These are phyloP conservation scores for Mola mola DNA, from an alignment of 2,113 vertebrate species.

Conservation along the genomic window DNA sequence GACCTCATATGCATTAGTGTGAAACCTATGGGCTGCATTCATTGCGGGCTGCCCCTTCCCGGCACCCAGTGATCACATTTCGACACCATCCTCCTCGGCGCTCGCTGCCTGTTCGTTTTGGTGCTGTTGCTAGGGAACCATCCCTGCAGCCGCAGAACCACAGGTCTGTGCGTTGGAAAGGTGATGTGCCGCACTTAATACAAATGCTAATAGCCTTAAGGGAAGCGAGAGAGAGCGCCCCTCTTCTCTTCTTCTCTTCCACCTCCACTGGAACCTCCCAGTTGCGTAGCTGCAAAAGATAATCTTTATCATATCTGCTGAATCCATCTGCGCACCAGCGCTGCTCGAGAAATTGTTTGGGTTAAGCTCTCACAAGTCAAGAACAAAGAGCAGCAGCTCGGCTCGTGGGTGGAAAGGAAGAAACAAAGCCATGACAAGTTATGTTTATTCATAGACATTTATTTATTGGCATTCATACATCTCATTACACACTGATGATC, in stretches of 20 bases:
- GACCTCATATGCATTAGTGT: constrained; percentile 43
- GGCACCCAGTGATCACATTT: constrained; percentile 46
- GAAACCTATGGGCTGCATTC: constrained; percentile 50
- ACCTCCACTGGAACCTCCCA: constrained; percentile 26
- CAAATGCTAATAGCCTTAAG: constrained; percentile 73
- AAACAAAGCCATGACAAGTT: constrained; percentile 22
- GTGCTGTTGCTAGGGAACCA: constrained; percentile 78
- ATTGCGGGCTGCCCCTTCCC: constrained; percentile 37
- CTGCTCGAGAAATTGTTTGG: constrained; percentile 9
- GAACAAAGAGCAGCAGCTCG: constrained; percentile 40
- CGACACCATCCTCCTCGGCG: constrained; percentile 47
- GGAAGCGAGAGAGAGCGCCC: constrained; percentile 37
- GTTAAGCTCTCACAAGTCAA: constrained; percentile 26
- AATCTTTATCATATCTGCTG: constrained; percentile 56
- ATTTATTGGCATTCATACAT: constrained; percentile 56
- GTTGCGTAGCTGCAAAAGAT: constrained; percentile 33
- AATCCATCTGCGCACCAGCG: constrained; percentile 2
- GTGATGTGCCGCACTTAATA: constrained; percentile 61
- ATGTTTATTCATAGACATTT: constrained; percentile 52
- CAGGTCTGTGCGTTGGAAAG: constrained; percentile 53
- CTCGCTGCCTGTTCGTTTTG: constrained; percentile 64
- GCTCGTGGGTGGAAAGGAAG: constrained; percentile 8
- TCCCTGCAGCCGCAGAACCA: constrained; percentile 62
- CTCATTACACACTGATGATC: constrained; percentile 58
- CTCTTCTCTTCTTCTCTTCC: constrained; percentile 22